Conservation (phyloP, 2,113 vertebrate genomes). For the Paralichthys olivaceus region DNA sequence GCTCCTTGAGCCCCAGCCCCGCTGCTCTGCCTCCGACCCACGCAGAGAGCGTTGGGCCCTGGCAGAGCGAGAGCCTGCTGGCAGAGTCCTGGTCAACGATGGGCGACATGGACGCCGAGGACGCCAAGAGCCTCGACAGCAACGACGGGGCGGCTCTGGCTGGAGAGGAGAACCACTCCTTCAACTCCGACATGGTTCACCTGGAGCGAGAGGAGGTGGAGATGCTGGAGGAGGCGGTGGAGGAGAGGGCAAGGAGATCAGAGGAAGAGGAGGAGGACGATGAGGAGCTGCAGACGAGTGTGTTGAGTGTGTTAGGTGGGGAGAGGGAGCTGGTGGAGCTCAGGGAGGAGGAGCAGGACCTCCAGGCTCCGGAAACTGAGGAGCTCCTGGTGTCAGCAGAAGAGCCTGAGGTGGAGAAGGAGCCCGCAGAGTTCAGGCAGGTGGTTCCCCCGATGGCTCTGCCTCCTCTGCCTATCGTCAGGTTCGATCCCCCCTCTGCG, state of each 20-base stretch:
- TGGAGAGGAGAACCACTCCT: slow-evolving; percentile 91
- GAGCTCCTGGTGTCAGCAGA: slow-evolving; percentile 65
- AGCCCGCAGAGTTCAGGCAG: slow-evolving; percentile 56
- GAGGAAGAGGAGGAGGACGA: slow-evolving; percentile 67
- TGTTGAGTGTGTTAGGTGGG: slow-evolving; percentile 73
- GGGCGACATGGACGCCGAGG: slow-evolving; percentile 88
- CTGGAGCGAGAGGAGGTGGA: slow-evolving; percentile 89
- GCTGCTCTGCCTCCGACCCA: slow-evolving; percentile 83
- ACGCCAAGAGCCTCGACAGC: slow-evolving; percentile 91
- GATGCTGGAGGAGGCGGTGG: slow-evolving; percentile 65
- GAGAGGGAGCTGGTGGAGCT: slow-evolving; percentile 65
- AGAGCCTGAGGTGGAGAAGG: slow-evolving; percentile 48
- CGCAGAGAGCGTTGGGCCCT: slow-evolving; percentile 65
- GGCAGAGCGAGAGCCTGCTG: slow-evolving; percentile 89
- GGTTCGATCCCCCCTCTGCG: slow-evolving; percentile 72
- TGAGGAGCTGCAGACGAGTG: slow-evolving; percentile 61
- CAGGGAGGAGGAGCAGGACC: slow-evolving; percentile 65
- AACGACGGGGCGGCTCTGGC: slow-evolving; percentile 75
- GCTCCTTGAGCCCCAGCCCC: slow-evolving; percentile 86
- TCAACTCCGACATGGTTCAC: slow-evolving; percentile 92
- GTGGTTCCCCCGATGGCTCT: slow-evolving; percentile 72
- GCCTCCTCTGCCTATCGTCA: slow-evolving; percentile 73
- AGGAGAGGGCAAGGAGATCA: slow-evolving; percentile 22
- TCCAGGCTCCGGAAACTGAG: slow-evolving; percentile 68
- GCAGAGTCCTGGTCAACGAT: slow-evolving; percentile 92